Percentiles rank a stretch among this genome's conserved stretches.
Evolutionary conservation across 2,113 vertebrate species (phyloP).

Genomic region (Coregonus clupeaformis): DNA sequence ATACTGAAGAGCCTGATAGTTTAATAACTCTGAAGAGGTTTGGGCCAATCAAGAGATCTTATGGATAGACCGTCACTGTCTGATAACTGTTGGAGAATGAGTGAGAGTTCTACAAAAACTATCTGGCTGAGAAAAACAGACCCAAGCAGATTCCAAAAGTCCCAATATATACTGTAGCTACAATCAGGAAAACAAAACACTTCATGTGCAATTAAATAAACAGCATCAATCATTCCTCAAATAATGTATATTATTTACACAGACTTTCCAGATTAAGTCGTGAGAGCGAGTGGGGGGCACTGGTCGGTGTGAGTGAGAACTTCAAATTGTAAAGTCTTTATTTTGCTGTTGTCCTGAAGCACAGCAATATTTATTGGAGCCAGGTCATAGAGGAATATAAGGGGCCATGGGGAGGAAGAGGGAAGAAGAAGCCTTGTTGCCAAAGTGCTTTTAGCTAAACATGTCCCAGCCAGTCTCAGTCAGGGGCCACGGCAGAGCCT

Average conservation of each 20-base stretch:
- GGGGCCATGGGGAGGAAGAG: background rate
- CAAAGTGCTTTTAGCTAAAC: conserved; percentile 59
- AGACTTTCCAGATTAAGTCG: conserved; percentile 38
- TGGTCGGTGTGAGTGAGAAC: conserved; percentile 31
- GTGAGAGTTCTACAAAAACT: no score
- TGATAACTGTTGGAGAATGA: no score
- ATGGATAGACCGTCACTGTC: no score
- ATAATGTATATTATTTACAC: conserved; percentile 62
- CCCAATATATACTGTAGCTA: conserved; percentile 40
- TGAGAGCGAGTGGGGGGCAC: conserved; percentile 27
- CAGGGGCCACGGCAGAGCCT: conserved; percentile 39
- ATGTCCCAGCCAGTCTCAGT: conserved; percentile 21
- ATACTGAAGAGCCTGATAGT: no score
- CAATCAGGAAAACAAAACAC: conserved; percentile 35
- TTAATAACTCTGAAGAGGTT: no score
- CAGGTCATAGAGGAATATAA: background rate
- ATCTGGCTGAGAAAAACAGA: conserved; percentile 29
- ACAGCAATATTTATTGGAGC: conserved; percentile 40
- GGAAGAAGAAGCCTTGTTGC: conserved; percentile 32
- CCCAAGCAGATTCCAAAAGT: conserved; percentile 28
- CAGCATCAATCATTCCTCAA: conserved; percentile 55
- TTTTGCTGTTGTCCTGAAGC: conserved; percentile 52
- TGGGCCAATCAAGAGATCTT: no score
- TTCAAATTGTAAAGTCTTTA: conserved; percentile 46
- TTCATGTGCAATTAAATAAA: conserved; percentile 68